Base-by-base conservation (phyloP, 2,113 vertebrate species). In the Stegostoma tigrinum region DNA sequence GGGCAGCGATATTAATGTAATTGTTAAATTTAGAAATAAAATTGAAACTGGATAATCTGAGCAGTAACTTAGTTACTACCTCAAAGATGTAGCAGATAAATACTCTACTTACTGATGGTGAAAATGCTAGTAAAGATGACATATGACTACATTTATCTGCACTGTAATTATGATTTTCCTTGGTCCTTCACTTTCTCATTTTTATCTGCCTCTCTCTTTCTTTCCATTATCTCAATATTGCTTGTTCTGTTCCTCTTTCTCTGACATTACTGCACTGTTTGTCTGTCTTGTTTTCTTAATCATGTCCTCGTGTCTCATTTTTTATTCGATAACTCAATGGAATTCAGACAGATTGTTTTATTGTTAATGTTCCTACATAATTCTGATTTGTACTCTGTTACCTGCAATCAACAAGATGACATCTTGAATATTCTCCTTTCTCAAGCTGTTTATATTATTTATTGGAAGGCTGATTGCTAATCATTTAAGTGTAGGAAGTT, bases 361-460 rank as follows among this genome's bases (percentile, higher is more conserved):
- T 72, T 70, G 67, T 94, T 67, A 68, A 68, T 38, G 21, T 72
- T 95, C 91, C 42, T 19, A 67, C 91, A 21, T 68, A 12, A 68
- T 66, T 94, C 67, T 95, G 66, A 48, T 48, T 95, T 95, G 67
- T 95, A 52, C 68, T 93, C 61, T 95, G 42, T 95, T 95, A 34
- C 94, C 38, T 95, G 45, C 68, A 95, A 75, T 72, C 42, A 94
- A 68, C 91, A 68, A 94, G 91, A 94, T 68, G 91, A 70, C 34
- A 95, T 48, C 94, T 70, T 72, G 64, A 94, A 94, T 17, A 45
- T 27, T 94, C 42, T 67, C 55, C 90, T 66, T 64, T 45, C 72
- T 95, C 68, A 95, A 52, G 67, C 68, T 95, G 94, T 75, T 95
- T 95, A 17, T 72, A 95, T 95, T 95, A 95, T 95, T 95, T 95